Base-by-base conservation (phyloP, 1,140 invertebrate species). In the Megalopta genalis region DNA sequence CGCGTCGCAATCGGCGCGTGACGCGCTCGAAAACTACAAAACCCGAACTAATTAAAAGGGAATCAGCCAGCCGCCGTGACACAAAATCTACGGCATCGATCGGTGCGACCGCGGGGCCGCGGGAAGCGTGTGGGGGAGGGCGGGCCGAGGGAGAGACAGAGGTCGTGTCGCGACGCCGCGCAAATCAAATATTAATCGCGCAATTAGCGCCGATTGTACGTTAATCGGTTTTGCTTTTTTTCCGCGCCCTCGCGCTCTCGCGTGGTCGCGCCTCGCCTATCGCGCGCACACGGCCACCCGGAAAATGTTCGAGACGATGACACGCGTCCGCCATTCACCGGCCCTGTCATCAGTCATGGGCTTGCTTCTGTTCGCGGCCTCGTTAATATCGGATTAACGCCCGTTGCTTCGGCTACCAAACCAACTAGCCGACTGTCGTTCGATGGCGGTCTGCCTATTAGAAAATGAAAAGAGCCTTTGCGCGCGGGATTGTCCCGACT, bases 151-250 rank as follows among this genome's bases (percentile, higher is more conserved):
- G 16, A 21, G 23, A 52, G 59, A 27, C 25, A 27, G 49, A 59
- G 27, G 62, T 67, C 63, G 68, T 81, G 80, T 57, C 83, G 74
- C 77, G 73, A 76, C 80, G 62, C 57, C 81, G 75, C 60, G 80
- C 85, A 87, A 89, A 91, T 91, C 84, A 90, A 92, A 89, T 90
- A 91, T 92, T 91, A 90, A 92, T 92, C 81, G 88, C 72, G 88
- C 86, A 91, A 92, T 91, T 91, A 90, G 90, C 89, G 88, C 75
- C 88, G 83, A 91, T 92, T 91, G 88, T 90, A 54, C 87, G 88
- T 88, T 90, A 88, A 91, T 91, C 85, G 88, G 85, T 88, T 85
- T 87, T 77, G 84, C 84, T 86, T 86, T 82, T 83, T 60, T 69
- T 74, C 77, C 71, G 46, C 77, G 60, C 68, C 75, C 57, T 52